phyloP scores from a whole-genome alignment of 1,140 invertebrate genomes.

The Cheumatopsyche charites region DNA sequence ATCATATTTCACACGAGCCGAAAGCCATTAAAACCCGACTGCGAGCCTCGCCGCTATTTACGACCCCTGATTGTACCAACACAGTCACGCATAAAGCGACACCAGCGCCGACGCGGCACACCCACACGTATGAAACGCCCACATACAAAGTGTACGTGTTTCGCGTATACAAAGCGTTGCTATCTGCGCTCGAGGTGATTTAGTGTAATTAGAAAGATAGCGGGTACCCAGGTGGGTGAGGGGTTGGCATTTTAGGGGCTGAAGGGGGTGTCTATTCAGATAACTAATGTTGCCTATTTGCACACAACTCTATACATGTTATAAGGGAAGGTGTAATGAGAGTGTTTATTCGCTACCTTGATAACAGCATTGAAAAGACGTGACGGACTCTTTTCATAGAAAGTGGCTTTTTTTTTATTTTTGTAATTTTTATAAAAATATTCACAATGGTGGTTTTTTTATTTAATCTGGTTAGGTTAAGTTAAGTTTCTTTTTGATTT shows the following conservation, averaged over 20 bases:
- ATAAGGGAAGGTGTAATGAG: slow-evolving; percentile 44
- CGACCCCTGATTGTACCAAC: slow-evolving; percentile 10
- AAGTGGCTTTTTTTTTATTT: too few species aligned
- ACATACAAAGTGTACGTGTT: slow-evolving; percentile 7
- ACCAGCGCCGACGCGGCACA: too few species aligned
- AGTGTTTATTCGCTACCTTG: slow-evolving; percentile 47
- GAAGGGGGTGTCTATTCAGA: slow-evolving; percentile 36
- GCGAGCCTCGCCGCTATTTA: not conserved
- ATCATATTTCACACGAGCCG: too few species aligned
- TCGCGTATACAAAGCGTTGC: not conserved
- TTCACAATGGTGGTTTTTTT: too few species aligned
- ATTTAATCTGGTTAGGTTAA: too few species aligned
- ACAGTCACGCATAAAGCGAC: too few species aligned
- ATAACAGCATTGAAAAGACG: slow-evolving; percentile 39
- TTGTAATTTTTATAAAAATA: too few species aligned
- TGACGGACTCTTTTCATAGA: slow-evolving; percentile 20
- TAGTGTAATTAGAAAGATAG: slow-evolving; percentile 66
- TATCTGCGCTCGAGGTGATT: slow-evolving; percentile 59
- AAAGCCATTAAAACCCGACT: slow-evolving; percentile 11
- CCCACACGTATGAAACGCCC: not conserved
- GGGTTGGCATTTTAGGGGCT: slow-evolving; percentile 12
- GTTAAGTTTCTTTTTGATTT: too few species aligned
- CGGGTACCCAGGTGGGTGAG: slow-evolving; percentile 39
- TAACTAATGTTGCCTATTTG: slow-evolving; percentile 40
- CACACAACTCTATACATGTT: slow-evolving; percentile 45